Evolutionary conservation across 2,113 vertebrate species (phyloP), one percentile per base, ranked within the genome.

Genomic region (Zingel zingel): DNA sequence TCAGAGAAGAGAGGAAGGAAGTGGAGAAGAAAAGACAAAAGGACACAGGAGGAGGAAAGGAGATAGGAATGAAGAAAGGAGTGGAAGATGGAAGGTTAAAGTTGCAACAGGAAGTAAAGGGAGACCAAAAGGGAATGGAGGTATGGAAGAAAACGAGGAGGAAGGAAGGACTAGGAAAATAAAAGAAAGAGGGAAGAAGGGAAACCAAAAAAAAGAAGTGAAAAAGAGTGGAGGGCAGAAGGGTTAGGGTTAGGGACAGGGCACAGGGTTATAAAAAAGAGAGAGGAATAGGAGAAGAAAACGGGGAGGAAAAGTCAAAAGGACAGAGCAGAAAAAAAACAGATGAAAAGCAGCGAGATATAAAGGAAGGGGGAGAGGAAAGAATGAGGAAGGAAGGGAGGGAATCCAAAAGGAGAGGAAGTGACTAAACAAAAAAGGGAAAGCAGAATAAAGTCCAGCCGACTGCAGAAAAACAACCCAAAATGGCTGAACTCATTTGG

Each of bases 401-500:
- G 57, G 23, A 39, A 19, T n/a, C 53, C 2, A 12, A 63, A 6
- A 10, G 3, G 25, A 64, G 14, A 47, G 7, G 53, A 54, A 43
- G 59, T 2, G 1, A 50, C 23, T 25, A n/a, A 69, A 64, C 9
- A 56, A 74, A 27, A 67, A 39, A 33, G 30, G 12, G 27, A 64
- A 50, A 62, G 14, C 23, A 12, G 47, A 71, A 68, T 61, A 75
- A 75, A 83, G 25, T 58, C 23, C 58, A 43, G 15, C 1, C 2
- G 0, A 57, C 2, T 57, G 54, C 18, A 4, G 2, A 65, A 72
- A 67, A 87, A 45, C 0, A 1, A 71, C 6, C 71, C 77, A 85
- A 86, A 81, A 87, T 82, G 86, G 83, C 71, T 77, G 80, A 86
- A 77, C 47, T 85, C 50, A 50, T 59, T 78, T 30, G 74, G 77